These are phyloP conservation scores for Pocillopora damicornis DNA, from an alignment of 64 coral and sea anemone species.

Conservation along the genomic window DNA sequence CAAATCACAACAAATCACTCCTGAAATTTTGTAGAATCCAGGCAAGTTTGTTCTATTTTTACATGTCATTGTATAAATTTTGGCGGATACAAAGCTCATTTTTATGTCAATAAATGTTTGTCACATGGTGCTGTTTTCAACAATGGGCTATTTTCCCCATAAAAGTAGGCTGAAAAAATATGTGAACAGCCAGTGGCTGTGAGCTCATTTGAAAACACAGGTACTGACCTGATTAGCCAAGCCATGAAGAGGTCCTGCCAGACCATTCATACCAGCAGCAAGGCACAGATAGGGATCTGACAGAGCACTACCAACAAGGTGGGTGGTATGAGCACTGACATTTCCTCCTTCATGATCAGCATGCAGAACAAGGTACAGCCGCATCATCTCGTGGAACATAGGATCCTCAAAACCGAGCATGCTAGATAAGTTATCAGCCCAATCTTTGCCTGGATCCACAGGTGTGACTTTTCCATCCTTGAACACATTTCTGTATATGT, in stretches of 20 bases:
- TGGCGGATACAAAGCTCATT: no score
- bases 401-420: constrained; percentile 93
- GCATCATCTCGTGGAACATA: constrained; percentile 88
- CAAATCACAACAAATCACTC: no score
- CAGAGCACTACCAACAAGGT: constrained; percentile 90
- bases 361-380: constrained; percentile 88
- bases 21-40: no score
- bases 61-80: no score
- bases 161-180: no score
- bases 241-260: constrained; percentile 96
- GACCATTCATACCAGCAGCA: constrained; percentile 98
- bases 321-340: constrained; percentile 87
- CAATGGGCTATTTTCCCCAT: no score
- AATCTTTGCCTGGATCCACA: constrained; percentile 84
- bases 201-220: background rate
- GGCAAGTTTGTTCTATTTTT: no score
- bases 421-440: constrained; percentile 83
- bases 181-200: no score
- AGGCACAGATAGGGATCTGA: constrained; percentile 96
- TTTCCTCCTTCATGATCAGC: constrained; percentile 97
- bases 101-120: no score
- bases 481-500: constrained; percentile 94
- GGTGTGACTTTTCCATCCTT: constrained; percentile 95
- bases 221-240: constrained; percentile 90
- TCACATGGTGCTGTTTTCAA: no score